Conservation (phyloP, 2,888 invertebrate genomes). For the Tenthredo distinguenda region DNA sequence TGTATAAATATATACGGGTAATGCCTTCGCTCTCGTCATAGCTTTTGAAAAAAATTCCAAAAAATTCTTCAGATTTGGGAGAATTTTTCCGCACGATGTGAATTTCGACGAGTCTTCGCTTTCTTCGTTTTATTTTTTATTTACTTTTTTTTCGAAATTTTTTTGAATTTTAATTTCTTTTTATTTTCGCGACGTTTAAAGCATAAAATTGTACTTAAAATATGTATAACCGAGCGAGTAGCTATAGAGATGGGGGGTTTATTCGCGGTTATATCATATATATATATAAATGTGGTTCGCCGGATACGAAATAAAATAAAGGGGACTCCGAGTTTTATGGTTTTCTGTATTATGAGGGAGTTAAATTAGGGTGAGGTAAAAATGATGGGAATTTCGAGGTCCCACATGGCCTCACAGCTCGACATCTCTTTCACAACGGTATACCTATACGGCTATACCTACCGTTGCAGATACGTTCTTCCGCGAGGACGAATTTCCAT, state of each 20-base stretch:
- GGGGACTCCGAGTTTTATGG: neutral
- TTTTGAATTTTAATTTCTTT: neutral
- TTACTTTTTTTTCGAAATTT: too few species aligned
- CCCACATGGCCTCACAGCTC: conserved; percentile 2
- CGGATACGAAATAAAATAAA: conserved; percentile 2
- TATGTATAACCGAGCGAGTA: neutral
- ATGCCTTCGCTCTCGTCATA: too few species aligned
- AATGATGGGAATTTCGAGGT: neutral
- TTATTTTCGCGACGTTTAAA: neutral
- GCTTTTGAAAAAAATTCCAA: too few species aligned
- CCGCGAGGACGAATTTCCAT: neutral
- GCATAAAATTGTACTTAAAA: neutral
- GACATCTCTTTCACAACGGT: neutral
- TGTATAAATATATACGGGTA: too few species aligned
- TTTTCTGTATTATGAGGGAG: conserved; percentile 1
- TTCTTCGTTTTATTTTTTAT: too few species aligned
- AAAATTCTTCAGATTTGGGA: too few species aligned
- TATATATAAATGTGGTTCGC: neutral
- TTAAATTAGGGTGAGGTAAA: neutral
- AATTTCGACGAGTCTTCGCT: too few species aligned
- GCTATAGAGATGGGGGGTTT: neutral
- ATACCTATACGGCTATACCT: too few species aligned
- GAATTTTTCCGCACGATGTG: too few species aligned
- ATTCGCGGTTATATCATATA: neutral
- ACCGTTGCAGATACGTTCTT: neutral